Evolutionary conservation across 2,113 vertebrate genomes (phyloP).

Genomic region (Barnardius zonarius): DNA sequence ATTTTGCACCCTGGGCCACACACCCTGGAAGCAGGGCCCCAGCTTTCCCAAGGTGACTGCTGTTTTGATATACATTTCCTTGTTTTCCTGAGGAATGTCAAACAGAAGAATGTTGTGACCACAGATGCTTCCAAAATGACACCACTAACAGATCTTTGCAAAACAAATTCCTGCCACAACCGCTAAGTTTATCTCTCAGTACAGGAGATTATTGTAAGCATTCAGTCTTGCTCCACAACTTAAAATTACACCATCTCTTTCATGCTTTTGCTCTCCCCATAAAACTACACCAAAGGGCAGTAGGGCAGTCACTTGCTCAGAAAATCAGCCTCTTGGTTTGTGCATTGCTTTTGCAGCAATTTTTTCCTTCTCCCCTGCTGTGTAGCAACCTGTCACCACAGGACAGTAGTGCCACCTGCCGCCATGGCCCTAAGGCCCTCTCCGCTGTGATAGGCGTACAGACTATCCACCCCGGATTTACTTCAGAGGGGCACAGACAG

Average conservation of each 20-base stretch:
- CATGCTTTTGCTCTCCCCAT: background rate
- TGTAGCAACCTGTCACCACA: background rate
- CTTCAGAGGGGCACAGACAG: background rate
- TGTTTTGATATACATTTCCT: fast-evolving
- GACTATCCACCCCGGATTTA: background rate
- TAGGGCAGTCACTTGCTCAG: background rate
- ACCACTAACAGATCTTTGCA: background rate
- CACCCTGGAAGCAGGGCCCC: background rate
- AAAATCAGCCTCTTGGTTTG: background rate
- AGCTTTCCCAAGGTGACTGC: background rate
- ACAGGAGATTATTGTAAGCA: background rate
- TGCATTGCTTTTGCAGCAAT: background rate
- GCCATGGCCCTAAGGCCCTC: background rate
- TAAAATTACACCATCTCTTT: background rate
- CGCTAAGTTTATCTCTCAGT: background rate
- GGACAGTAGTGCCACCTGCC: background rate
- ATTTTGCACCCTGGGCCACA: background rate
- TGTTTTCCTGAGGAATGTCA: background rate
- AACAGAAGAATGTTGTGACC: background rate
- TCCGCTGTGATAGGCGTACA: background rate
- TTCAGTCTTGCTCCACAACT: background rate
- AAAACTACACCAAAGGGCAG: background rate
- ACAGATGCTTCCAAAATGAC: background rate
- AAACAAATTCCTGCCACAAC: background rate
- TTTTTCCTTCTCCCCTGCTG: background rate